These are phyloP conservation scores for Eciton burchellii DNA, from an alignment of 1,140 invertebrate species.

Conservation along the genomic window DNA sequence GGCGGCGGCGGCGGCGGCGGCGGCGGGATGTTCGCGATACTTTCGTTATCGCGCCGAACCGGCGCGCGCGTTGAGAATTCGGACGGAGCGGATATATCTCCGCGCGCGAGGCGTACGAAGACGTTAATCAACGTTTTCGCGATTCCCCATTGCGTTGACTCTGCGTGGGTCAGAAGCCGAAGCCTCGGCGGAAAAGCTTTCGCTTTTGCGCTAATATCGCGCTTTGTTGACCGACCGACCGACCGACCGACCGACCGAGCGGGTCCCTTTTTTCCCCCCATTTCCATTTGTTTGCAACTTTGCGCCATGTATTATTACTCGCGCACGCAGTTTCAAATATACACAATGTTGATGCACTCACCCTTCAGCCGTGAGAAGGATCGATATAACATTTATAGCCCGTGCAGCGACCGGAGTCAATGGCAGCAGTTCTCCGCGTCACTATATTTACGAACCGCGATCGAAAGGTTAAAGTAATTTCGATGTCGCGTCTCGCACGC, in stretches of 20 bases:
- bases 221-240: constrained; percentile 17
- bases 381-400: constrained; percentile 60
- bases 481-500: constrained; percentile 47
- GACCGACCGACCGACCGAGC: background rate
- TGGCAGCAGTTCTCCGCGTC: constrained; percentile 52
- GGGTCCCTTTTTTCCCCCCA: too few relatives aligned
- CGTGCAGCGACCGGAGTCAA: constrained; percentile 50
- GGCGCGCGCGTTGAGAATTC: constrained; percentile 40
- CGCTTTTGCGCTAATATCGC: constrained; percentile 35
- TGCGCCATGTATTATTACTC: constrained; percentile 40
- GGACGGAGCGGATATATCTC: constrained; percentile 16
- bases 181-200: constrained; percentile 50
- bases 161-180: constrained; percentile 36
- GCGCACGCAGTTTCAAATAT: constrained; percentile 43
- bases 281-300: constrained; percentile 54
- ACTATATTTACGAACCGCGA: constrained; percentile 50
- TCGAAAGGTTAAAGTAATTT: constrained; percentile 71
- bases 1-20: too few relatives aligned
- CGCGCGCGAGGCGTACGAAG: background rate
- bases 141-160: constrained; percentile 23
- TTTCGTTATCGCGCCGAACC: constrained; percentile 56
- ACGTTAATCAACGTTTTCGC: constrained; percentile 54
- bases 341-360: constrained; percentile 41
- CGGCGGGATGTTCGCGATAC: constrained; percentile 52
- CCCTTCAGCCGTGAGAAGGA: constrained; percentile 18